phyloP scores from a whole-genome alignment of 2,797 vertebrate genomes.

The Sardinella longiceps region DNA sequence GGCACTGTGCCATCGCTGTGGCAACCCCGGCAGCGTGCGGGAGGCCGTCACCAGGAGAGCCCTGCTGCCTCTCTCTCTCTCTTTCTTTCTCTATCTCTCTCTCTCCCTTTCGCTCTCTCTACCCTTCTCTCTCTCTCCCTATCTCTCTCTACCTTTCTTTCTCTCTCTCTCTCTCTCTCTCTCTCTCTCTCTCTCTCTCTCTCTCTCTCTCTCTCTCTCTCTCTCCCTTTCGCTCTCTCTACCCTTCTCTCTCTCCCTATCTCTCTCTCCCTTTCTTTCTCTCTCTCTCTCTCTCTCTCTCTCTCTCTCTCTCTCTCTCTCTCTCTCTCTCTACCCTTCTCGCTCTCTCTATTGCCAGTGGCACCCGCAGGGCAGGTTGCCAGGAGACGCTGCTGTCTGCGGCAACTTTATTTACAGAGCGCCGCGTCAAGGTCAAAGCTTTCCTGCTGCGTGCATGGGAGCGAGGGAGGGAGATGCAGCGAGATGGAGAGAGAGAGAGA shows the following conservation, averaged over 20 bases:
- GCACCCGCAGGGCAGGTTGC: conserved; percentile 65
- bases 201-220: conserved; percentile 56
- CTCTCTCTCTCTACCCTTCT: conserved; percentile 46
- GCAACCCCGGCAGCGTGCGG: conserved; percentile 55
- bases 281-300: conserved; percentile 54
- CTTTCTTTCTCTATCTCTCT: conserved; percentile 54
- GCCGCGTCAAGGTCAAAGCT: conserved; percentile 74
- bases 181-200: conserved; percentile 44
- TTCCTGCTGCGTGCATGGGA: conserved; percentile 50
- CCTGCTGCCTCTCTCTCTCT: conserved; percentile 37
- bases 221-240: no score
- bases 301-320: conserved; percentile 54
- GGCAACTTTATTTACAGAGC: conserved; percentile 66
- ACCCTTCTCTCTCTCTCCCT: conserved; percentile 57
- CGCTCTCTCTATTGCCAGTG: conserved; percentile 55
- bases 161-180: conserved; percentile 52
- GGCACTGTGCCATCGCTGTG: conserved; percentile 72
- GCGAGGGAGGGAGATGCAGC: neutral
- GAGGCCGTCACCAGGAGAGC: conserved; percentile 37
- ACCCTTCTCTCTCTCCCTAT: conserved; percentile 50
- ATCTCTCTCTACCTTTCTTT: conserved; percentile 28
- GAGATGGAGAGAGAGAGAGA: neutral
- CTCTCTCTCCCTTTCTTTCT: conserved; percentile 49
- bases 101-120: conserved; percentile 48
- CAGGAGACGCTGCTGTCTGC: conserved; percentile 65